Evolutionary conservation across 2,888 invertebrate genomes (phyloP).

Genomic region (Pheosia gnoma): DNA sequence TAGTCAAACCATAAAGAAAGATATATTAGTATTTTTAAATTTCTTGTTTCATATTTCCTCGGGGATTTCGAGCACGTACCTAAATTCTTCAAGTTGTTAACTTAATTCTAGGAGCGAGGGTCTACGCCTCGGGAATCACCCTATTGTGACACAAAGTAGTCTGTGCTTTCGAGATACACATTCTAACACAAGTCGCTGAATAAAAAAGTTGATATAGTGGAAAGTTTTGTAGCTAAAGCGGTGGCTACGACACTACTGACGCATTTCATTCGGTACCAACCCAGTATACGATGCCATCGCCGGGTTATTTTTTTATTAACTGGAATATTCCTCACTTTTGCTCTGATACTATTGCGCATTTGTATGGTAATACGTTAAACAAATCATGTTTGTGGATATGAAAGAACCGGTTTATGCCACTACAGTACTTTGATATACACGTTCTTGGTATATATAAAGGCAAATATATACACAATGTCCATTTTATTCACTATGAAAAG

Average conservation of each 20-base stretch:
- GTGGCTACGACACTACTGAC: slow-evolving; percentile 11
- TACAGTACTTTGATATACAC: neutral
- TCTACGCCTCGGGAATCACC: slow-evolving; percentile 54
- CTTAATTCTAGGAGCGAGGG: slow-evolving; percentile 54
- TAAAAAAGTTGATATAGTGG: slow-evolving; percentile 50
- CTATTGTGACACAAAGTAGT: slow-evolving; percentile 58
- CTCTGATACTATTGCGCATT: slow-evolving; percentile 55
- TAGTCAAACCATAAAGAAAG: too few species aligned
- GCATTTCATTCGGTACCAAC: neutral
- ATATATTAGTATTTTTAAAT: neutral
- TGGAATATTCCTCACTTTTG: slow-evolving; percentile 50
- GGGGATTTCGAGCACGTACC: neutral
- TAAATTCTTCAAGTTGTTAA: slow-evolving; percentile 47
- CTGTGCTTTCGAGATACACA: slow-evolving; percentile 38
- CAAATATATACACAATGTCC: neutral
- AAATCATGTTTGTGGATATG: slow-evolving; percentile 6
- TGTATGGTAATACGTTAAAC: slow-evolving; percentile 41
- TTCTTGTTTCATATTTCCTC: neutral
- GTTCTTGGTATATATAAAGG: neutral
- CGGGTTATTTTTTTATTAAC: slow-evolving; percentile 44
- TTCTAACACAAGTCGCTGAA: slow-evolving; percentile 47
- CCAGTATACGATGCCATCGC: neutral
- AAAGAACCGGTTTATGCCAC: slow-evolving; percentile 3
- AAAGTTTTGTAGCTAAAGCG: slow-evolving; percentile 42
- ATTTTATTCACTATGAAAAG: too few species aligned